These are phyloP conservation scores for Phocides pigmalion DNA, from an alignment of 1,140 invertebrate genomes.

Conservation along the genomic window DNA sequence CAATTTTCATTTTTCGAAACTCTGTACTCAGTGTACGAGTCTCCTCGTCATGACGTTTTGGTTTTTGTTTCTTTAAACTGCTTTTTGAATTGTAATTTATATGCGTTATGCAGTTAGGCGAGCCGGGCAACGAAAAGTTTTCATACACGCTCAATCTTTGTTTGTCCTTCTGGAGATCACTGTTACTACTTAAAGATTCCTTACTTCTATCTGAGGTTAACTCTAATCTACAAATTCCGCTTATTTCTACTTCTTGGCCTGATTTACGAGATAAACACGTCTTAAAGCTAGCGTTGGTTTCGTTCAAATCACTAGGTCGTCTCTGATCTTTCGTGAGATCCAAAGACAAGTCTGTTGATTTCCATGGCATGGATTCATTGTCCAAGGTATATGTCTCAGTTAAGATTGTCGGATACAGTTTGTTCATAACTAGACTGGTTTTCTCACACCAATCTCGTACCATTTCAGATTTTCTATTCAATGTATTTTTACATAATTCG, in stretches of 20 bases:
- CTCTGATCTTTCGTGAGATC: slow-evolving; percentile 44
- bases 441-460: slow-evolving; percentile 77
- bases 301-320: slow-evolving; percentile 30
- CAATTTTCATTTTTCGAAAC: slow-evolving; percentile 39
- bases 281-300: slow-evolving; percentile 56
- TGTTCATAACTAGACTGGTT: slow-evolving; percentile 68
- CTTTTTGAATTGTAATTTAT: slow-evolving; percentile 71
- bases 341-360: slow-evolving; percentile 41
- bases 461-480: slow-evolving; percentile 67
- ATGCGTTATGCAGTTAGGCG: slow-evolving; percentile 67
- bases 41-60: slow-evolving; percentile 16
- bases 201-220: slow-evolving; percentile 53
- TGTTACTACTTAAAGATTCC: slow-evolving; percentile 18
- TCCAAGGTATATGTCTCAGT: slow-evolving; percentile 61
- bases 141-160: slow-evolving; percentile 64
- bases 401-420: slow-evolving; percentile 73
- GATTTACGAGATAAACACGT: slow-evolving; percentile 61
- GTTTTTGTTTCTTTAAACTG: slow-evolving; percentile 57
- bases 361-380: slow-evolving; percentile 54
- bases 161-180: slow-evolving; percentile 34
- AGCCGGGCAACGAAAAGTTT: slow-evolving; percentile 73
- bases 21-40: slow-evolving; percentile 27
- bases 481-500: slow-evolving; percentile 37
- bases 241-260: slow-evolving; percentile 59
- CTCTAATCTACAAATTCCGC: slow-evolving; percentile 66